phyloP scores from a whole-genome alignment of 2,113 vertebrate genomes.

The Caloenas nicobarica region DNA sequence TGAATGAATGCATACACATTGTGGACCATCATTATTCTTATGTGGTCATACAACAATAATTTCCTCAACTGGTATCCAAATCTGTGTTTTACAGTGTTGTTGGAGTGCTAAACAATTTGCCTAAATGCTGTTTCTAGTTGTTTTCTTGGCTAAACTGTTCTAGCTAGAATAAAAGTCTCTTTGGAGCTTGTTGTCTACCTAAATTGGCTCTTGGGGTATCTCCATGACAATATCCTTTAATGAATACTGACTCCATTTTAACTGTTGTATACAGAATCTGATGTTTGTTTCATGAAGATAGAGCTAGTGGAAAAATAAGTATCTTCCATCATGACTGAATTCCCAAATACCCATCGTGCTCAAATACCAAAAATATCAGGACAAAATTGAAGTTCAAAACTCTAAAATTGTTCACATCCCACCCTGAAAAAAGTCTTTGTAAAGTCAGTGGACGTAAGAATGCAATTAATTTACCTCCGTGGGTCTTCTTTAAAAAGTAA shows the following conservation, averaged over 20 bases:
- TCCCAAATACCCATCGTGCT: neutral
- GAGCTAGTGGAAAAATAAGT: neutral
- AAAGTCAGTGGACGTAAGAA: neutral
- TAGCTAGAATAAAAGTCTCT: too few species aligned
- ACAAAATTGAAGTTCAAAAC: neutral
- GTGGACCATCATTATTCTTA: too few species aligned
- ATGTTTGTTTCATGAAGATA: neutral
- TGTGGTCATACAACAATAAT: too few species aligned
- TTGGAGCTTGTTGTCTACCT: too few species aligned
- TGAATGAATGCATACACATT: too few species aligned
- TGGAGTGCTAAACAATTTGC: too few species aligned
- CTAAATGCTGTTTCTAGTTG: too few species aligned
- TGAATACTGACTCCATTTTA: neutral
- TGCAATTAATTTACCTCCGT: neutral
- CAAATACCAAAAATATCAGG: neutral
- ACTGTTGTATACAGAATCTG: neutral
- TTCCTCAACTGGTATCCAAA: too few species aligned
- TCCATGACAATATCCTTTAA: neutral
- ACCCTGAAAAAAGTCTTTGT: neutral
- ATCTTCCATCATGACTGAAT: neutral
- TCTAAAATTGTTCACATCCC: neutral
- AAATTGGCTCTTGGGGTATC: too few species aligned
- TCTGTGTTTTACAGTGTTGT: too few species aligned
- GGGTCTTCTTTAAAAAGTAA: neutral
- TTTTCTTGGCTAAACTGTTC: too few species aligned